A percentile compares a stretch with the other conserved stretches of the same genome.
Conservation (phyloP, 2,888 invertebrate species). For the Azorinus chamasolen region DNA sequence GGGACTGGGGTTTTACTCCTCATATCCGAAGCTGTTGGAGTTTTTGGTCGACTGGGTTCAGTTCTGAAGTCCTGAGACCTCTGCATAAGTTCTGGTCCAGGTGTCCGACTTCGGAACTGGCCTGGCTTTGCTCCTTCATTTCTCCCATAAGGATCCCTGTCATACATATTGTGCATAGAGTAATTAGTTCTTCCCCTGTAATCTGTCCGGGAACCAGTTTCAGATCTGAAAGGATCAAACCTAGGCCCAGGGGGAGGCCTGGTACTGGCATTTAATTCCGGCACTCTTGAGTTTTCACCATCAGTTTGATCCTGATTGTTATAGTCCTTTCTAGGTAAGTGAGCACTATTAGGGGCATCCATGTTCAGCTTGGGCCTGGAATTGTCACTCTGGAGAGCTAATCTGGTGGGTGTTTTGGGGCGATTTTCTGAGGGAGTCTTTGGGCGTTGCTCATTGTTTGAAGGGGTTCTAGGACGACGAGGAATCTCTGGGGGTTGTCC, state of each 20-base stretch:
- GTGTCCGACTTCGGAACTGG: slow-evolving; percentile 84
- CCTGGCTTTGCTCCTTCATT: slow-evolving; percentile 75
- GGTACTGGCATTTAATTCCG: slow-evolving; percentile 66
- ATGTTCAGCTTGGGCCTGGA: slow-evolving; percentile 59
- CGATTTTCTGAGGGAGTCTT: slow-evolving; percentile 75
- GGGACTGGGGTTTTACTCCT: slow-evolving; percentile 85
- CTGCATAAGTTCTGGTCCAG: slow-evolving; percentile 86
- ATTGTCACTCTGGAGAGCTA: slow-evolving; percentile 62
- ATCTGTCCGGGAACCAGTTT: slow-evolving; percentile 56
- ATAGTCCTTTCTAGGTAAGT: slow-evolving; percentile 67
- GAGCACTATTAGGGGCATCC: slow-evolving; percentile 64
- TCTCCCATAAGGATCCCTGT: slow-evolving; percentile 65
- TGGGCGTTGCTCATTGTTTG: slow-evolving; percentile 64
- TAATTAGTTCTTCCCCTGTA: slow-evolving; percentile 62
- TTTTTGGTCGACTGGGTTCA: slow-evolving; percentile 81
- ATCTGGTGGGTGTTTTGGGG: slow-evolving; percentile 79
- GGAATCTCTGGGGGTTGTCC: slow-evolving; percentile 59
- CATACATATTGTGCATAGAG: slow-evolving; percentile 69
- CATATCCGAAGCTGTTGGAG: slow-evolving; percentile 83
- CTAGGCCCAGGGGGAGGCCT: slow-evolving; percentile 79
- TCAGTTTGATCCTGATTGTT: slow-evolving; percentile 60
- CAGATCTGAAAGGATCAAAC: slow-evolving; percentile 67
- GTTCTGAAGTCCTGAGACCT: slow-evolving; percentile 77
- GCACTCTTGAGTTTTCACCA: slow-evolving; percentile 64
- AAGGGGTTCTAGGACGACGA: slow-evolving; percentile 69